Percentiles rank a stretch among this genome's conserved stretches.
Evolutionary conservation across 2,797 vertebrate species (phyloP).

Genomic region (Pyrrhura leucotis): DNA sequence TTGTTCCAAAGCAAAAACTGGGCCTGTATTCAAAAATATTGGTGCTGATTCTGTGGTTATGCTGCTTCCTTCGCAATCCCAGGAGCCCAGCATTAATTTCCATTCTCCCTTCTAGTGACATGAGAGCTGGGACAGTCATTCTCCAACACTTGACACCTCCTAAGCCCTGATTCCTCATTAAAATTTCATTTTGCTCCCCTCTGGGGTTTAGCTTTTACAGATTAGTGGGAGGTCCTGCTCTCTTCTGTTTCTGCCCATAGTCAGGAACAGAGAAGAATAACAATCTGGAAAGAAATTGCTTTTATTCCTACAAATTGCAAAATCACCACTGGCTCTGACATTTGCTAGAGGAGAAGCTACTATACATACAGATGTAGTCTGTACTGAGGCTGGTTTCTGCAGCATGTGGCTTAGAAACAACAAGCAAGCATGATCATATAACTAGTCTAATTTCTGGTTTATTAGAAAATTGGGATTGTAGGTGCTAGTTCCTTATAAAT

Average conservation of each 20-base stretch:
- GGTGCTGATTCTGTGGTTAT: slow-evolving; percentile 62
- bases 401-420: not conserved
- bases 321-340: not conserved
- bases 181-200: slow-evolving; percentile 16
- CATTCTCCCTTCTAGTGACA: slow-evolving; percentile 14
- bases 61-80: slow-evolving; percentile 27
- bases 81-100: slow-evolving; percentile 41
- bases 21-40: slow-evolving; percentile 21
- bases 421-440: not conserved
- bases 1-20: slow-evolving; percentile 60
- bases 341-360: not conserved
- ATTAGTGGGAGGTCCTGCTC: slow-evolving; percentile 28
- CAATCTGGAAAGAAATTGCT: slow-evolving; percentile 8
- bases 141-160: slow-evolving; percentile 16
- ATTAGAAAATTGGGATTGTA: not conserved
- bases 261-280: slow-evolving; percentile 38
- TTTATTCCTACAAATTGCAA: slow-evolving; percentile 22
- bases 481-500: not conserved
- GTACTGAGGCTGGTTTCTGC: not conserved
- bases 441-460: not conserved
- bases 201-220: slow-evolving; percentile 2
- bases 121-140: not conserved
- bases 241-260: slow-evolving; percentile 18
- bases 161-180: not conserved
- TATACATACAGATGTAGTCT: not conserved